Base-by-base conservation (phyloP, 2,888 invertebrate genomes). In the Cheilosia vernalis region DNA sequence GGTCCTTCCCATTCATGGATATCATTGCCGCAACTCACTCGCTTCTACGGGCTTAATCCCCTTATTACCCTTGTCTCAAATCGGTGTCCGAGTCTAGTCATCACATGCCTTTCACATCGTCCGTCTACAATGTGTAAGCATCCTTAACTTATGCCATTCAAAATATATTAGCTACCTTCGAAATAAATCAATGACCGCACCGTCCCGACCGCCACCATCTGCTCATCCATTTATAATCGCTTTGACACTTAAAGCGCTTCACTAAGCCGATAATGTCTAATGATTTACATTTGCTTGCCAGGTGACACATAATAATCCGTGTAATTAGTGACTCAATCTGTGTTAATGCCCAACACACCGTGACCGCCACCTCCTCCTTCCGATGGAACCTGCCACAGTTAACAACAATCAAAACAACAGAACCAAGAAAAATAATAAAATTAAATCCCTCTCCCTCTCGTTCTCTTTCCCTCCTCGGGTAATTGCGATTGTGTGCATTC, bases 271-370 rank as follows among this genome's bases (percentile, higher is more conserved):
- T 79, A 79, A 79, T 79, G 37, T 44, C 64, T 13, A 53, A 66
- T 79, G 79, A 79, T 79, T 79, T 79, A 79, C 64, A 73, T 79
- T 51, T 66, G 47, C 21, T 60, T 15, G 58, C 37, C 37, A 79
- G 73, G 44, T 73, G 79, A 73, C 64, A 73, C 51, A 66, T 66
- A 58, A 66, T 73, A 79, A 79, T 79, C 79, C 73, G 10, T 60
- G 58, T 51, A 73, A 73, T 58, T 73, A 73, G 58, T 73, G 42
- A 73, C 60, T 58, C 79, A 66, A 53, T 72, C 56, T 13, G 9
- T 27, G 55, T 40, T 37, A 64, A 30, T 64, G 24, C 42, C 17
- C 17, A n/a, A 19, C 42, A 15, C 33, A 58, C 53, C 17, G 21
- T 49, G 44, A 70, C 27, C 56, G 19, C 21, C 66, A 55, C 24